Evolutionary conservation across 2,888 invertebrate genomes (phyloP).

Genomic region (Dasysyrphus albostriatus): DNA sequence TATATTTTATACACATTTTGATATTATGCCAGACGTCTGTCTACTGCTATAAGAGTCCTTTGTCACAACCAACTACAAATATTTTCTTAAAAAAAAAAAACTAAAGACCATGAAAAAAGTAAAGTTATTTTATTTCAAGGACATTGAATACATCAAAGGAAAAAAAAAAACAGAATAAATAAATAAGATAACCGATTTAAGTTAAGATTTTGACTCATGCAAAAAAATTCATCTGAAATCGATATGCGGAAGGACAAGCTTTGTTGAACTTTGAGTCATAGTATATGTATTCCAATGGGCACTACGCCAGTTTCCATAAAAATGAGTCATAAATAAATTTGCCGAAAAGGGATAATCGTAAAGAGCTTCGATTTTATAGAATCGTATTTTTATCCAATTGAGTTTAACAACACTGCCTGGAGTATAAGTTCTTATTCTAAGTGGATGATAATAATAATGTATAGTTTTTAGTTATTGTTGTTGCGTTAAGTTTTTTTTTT

Average conservation of each 20-base stretch:
- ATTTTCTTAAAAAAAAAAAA: slow-evolving; percentile 10
- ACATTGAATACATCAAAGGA: neutral
- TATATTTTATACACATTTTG: neutral
- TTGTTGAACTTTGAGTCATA: slow-evolving; percentile 26
- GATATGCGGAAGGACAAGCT: slow-evolving; percentile 34
- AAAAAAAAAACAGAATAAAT: neutral
- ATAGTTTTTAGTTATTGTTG: too few relatives aligned
- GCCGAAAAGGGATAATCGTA: slow-evolving; percentile 4
- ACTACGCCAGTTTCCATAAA: slow-evolving; percentile 19
- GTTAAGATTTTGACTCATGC: slow-evolving; percentile 21
- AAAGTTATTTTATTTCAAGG: slow-evolving; percentile 20
- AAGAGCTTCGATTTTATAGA: neutral
- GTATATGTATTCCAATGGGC: slow-evolving; percentile 16
- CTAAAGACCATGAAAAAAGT: neutral
- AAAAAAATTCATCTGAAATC: slow-evolving; percentile 11
- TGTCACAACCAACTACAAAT: neutral
- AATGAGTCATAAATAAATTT: slow-evolving; percentile 22
- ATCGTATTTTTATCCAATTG: neutral
- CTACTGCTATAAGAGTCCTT: neutral
- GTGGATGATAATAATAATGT: neutral
- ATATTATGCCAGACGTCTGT: slow-evolving; percentile 13
- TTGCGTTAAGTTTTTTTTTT: too few relatives aligned
- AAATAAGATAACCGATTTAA: slow-evolving; percentile 8
- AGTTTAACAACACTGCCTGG: neutral
- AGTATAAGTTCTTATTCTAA: neutral